Base-by-base conservation (phyloP, 64 coral and sea anemone genomes). In the Trachythela sp. region DNA sequence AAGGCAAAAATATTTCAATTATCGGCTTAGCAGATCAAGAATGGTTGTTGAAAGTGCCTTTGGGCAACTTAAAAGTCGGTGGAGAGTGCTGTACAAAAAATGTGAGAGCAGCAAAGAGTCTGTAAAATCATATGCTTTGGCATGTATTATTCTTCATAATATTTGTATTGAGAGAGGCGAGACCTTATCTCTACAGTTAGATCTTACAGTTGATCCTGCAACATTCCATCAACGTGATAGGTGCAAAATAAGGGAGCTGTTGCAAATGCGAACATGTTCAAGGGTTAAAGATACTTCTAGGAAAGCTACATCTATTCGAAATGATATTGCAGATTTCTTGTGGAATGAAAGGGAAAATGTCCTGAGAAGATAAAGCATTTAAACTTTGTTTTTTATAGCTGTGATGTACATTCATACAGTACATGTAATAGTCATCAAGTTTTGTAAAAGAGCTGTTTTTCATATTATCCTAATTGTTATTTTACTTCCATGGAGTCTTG, bases 91-190 rank as follows among this genome's bases (percentile, higher is more conserved):
- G 29, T 77, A 77, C 71, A 77, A 77, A 34, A 88, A 88, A 77
- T 70, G 39, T 38, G 87, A 88, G 67, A 42, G 67, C 24, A 13
- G 48, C 39, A 40, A 40, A 30, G 87, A 88, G 26, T 14, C 87
- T 75, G 68, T 89, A 30, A 89, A 89, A 89, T 40, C 18, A 89
- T 27, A n/a, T 77, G 48, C 87, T 70, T 89, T 89, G 68, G 87
- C 87, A n/a, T 89, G 87, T 89, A 18, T 71, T 88, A 37, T 71
- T 71, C 86, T 88, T 20, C 86, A 88, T 71, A 88, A 88, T 40
- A 36, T 88, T 39, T 88, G 86, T 1, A 88, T 88, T 75, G 36
- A 35, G 26, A 42, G 80, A 76, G 32, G 27, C 83, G 35, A 77
- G 27, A 36, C 37, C 77, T 67, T 94, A 84, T 36, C 89, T 68